phyloP scores from a whole-genome alignment of 2,797 vertebrate species.

The Poeciliopsis turneri region DNA sequence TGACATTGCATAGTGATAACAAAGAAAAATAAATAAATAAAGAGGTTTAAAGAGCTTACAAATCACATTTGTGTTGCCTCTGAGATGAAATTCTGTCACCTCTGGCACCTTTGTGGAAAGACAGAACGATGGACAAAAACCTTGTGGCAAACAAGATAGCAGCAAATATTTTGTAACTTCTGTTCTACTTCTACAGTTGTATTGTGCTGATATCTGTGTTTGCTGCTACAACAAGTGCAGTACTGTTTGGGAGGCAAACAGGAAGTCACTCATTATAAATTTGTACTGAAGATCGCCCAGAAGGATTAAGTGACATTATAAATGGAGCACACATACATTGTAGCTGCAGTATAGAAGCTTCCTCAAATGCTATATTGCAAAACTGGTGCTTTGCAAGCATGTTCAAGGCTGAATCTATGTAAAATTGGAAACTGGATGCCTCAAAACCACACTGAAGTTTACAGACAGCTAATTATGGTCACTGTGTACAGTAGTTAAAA shows the following conservation, averaged over 20 bases:
- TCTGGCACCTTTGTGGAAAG: not conserved
- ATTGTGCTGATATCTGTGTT: not conserved
- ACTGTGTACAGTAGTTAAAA: constrained; percentile 37
- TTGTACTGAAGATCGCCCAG: constrained; percentile 36
- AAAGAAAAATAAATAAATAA: not conserved
- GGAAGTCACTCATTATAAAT: constrained; percentile 19
- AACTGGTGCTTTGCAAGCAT: constrained; percentile 35
- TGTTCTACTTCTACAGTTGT: not conserved
- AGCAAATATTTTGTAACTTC: not conserved
- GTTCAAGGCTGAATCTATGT: constrained; percentile 33
- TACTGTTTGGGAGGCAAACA: constrained; percentile 16
- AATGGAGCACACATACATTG: constrained; percentile 38
- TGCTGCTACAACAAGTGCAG: constrained; percentile 20
- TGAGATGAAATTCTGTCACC: not conserved
- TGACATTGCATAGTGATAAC: not conserved
- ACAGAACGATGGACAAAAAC: not conserved
- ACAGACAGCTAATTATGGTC: constrained; percentile 54
- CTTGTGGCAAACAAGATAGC: not conserved
- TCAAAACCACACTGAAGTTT: constrained; percentile 52
- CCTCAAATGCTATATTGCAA: constrained; percentile 46
- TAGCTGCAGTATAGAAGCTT: constrained; percentile 34
- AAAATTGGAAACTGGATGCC: constrained; percentile 33
- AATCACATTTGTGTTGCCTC: not conserved
- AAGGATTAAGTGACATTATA: constrained; percentile 42
- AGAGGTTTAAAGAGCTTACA: not conserved